Base-by-base conservation (phyloP, 2,888 invertebrate genomes). In the Fabriciana adippe region DNA sequence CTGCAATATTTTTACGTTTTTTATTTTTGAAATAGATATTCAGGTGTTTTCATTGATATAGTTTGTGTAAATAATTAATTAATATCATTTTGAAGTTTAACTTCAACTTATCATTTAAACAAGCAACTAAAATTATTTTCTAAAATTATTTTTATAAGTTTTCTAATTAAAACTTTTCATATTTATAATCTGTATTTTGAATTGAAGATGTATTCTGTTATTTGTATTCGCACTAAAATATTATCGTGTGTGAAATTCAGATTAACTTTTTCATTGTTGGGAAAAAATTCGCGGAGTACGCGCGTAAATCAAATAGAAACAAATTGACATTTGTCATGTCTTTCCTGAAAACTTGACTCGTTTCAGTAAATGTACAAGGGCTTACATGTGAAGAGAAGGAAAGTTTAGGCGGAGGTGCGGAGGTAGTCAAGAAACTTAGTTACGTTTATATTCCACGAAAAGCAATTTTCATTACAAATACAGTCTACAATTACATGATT, bases 291-390 rank as follows among this genome's bases (percentile, higher is more conserved):
- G 11, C 47, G 54, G 55, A 66, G 60, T 48, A 55, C 51, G 18
- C 59, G 31, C 15, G 54, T 60, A 60, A 53, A 66, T 70, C 63
- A 57, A 62, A 47, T 59, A 26, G 62, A 62, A 65, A 70, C 65
- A 70, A 68, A 68, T 70, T 59, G 70, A 62, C 54, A 31, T 59
- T 64, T 68, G 65, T 68, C 65, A 65, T 68, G 68, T 68, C 65
- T 67, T 57, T 55, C 54, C 31, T 48, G 35, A 57, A 62, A 70
- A 55, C 62, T 70, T 70, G 50, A 64, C 62, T 48, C 57, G 45
- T 45, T 56, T 53, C 61, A 53, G 67, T 55, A 47, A 53, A 56
- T 56, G 64, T 56, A 61, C 41, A 48, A 64, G 56, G 56, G 41
- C 64, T 61, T 62, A 62, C 56, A 53, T 41, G 66, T 62, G 14